These are phyloP conservation scores for Diorhabda sublineata DNA, from an alignment of 1,140 invertebrate species.

Conservation along the genomic window DNA sequence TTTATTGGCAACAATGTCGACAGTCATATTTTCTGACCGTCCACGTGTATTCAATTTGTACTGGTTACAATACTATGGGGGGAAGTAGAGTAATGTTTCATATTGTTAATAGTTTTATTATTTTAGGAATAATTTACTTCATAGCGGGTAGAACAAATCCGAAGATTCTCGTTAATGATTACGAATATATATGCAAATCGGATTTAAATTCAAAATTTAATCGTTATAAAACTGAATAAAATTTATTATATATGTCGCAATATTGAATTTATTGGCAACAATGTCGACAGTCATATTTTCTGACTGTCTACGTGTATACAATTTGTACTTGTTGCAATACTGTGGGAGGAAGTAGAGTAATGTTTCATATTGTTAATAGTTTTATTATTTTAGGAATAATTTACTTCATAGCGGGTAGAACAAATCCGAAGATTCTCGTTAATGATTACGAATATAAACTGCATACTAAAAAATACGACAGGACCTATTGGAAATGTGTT, in stretches of 20 bases:
- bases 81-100: not conserved
- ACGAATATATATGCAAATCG: conserved; percentile 19
- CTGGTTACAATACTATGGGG: too few relatives aligned
- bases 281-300: too few relatives aligned
- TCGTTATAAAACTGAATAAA: too few relatives aligned
- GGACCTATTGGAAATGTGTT: conserved; percentile 22
- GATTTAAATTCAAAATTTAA: too few relatives aligned
- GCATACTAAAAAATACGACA: conserved; percentile 15
- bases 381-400: conserved; percentile 24
- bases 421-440: conserved; percentile 23
- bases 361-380: not conserved
- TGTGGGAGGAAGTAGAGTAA: too few relatives aligned
- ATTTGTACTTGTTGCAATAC: too few relatives aligned
- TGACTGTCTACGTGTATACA: too few relatives aligned
- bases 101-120: conserved; percentile 4
- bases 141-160: conserved; percentile 20
- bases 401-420: conserved; percentile 22
- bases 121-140: conserved; percentile 29
- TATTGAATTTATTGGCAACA: too few relatives aligned
- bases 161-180: conserved; percentile 19
- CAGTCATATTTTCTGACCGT: too few relatives aligned
- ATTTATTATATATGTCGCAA: too few relatives aligned
- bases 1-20: too few relatives aligned
- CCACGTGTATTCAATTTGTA: too few relatives aligned
- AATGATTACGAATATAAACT: conserved; percentile 19